Evolutionary conservation across 2,797 vertebrate genomes (phyloP).

Genomic region (Corythornis leucogaster): DNA sequence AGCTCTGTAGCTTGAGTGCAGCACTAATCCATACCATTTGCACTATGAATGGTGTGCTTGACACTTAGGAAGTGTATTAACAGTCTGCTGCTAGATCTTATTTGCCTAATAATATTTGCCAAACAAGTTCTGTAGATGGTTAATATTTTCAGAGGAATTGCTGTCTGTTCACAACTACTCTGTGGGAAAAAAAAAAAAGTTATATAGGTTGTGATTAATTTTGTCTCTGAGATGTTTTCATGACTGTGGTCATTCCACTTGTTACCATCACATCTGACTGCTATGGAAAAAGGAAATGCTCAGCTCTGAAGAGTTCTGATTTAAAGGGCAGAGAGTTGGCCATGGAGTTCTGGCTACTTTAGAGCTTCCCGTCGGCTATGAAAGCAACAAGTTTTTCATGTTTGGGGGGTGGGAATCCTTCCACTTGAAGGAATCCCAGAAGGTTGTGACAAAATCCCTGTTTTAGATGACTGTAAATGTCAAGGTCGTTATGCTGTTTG

Average conservation of each 20-base stretch:
- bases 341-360: not conserved
- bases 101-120: not conserved
- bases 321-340: not conserved
- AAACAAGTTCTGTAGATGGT: not conserved
- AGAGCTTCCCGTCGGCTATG: not conserved
- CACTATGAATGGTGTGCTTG: accelerated
- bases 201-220: not conserved
- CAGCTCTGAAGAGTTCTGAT: not conserved
- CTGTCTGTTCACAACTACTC: not conserved
- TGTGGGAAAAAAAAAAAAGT: not conserved
- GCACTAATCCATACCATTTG: not conserved
- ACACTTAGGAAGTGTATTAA: not conserved
- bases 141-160: not conserved
- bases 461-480: not conserved
- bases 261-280: not conserved
- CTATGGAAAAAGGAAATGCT: not conserved
- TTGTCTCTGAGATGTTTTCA: not conserved
- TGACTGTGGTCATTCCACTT: not conserved
- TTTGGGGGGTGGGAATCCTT: not conserved
- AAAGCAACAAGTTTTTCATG: not conserved
- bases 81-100: not conserved
- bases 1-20: not conserved
- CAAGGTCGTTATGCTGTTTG: not conserved
- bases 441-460: not conserved
- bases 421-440: not conserved